phyloP scores from a whole-genome alignment of 2,888 invertebrate genomes.

The Ophonus ardosiacus region DNA sequence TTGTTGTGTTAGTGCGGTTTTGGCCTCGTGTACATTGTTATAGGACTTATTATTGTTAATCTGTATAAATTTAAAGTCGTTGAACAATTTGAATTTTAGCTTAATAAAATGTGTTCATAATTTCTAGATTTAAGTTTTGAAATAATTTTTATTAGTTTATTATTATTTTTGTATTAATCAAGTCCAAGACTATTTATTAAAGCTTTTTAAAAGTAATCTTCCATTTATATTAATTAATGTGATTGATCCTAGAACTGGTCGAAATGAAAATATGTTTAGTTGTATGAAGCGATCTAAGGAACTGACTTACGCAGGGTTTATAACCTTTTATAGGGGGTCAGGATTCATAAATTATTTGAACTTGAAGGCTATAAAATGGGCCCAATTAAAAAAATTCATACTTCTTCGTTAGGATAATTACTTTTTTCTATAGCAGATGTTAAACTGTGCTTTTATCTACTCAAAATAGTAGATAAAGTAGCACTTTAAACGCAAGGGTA shows the following conservation, averaged over 20 bases:
- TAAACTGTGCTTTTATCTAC: no score
- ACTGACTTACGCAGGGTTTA: no score
- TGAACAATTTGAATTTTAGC: slow-evolving; percentile 42
- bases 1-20: neutral
- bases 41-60: slow-evolving; percentile 25
- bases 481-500: no score
- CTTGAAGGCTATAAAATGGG: no score
- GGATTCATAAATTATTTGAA: no score
- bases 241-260: slow-evolving; percentile 53
- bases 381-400: no score
- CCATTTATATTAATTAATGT: slow-evolving; percentile 53
- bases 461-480: no score
- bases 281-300: no score
- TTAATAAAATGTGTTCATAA: slow-evolving; percentile 53
- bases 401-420: no score
- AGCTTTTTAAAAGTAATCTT: slow-evolving; percentile 44
- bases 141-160: slow-evolving; percentile 33
- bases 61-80: slow-evolving; percentile 30
- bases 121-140: slow-evolving; percentile 12
- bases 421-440: no score
- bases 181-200: slow-evolving; percentile 54
- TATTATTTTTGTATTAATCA: slow-evolving; percentile 47
- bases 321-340: no score
- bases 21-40: slow-evolving; percentile 12
- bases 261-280: slow-evolving; percentile 33